Conservation (phyloP, 2,113 vertebrate species). For the Aspiorhynchus laticeps region DNA sequence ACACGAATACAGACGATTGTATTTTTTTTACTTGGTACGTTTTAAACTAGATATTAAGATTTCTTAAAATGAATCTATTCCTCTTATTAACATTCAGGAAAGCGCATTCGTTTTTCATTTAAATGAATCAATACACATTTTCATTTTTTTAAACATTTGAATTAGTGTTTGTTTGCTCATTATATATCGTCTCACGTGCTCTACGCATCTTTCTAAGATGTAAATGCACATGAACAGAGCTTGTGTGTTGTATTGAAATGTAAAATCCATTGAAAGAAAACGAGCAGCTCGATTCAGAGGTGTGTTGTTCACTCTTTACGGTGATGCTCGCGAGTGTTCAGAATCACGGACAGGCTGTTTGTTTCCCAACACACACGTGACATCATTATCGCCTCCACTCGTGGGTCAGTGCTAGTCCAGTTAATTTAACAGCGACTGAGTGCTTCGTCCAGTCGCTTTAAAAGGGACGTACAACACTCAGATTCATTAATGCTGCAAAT, state of each 20-base stretch:
- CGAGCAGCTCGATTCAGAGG: background rate
- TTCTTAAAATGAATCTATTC: background rate
- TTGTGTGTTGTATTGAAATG: background rate
- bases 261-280: conserved; percentile 11
- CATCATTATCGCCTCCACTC: conserved; percentile 37
- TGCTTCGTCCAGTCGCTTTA: conserved; percentile 16
- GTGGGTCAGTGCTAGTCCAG: conserved; percentile 33
- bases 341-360: conserved; percentile 57
- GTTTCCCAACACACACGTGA: conserved; percentile 28
- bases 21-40: background rate
- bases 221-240: background rate
- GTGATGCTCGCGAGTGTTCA: conserved; percentile 32
- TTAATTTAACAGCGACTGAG: conserved; percentile 32
- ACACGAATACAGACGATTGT: background rate
- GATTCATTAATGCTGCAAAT: background rate
- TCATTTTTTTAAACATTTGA: background rate
- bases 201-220: background rate
- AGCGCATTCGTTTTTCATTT: background rate
- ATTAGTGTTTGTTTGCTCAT: background rate
- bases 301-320: background rate
- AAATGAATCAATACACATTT: background rate
- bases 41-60: background rate
- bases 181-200: background rate
- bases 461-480: background rate
- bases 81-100: background rate